Evolutionary conservation across 2,888 invertebrate genomes (phyloP), one percentile per base, ranked within the genome.

Genomic region (Spilosoma lubricipeda): DNA sequence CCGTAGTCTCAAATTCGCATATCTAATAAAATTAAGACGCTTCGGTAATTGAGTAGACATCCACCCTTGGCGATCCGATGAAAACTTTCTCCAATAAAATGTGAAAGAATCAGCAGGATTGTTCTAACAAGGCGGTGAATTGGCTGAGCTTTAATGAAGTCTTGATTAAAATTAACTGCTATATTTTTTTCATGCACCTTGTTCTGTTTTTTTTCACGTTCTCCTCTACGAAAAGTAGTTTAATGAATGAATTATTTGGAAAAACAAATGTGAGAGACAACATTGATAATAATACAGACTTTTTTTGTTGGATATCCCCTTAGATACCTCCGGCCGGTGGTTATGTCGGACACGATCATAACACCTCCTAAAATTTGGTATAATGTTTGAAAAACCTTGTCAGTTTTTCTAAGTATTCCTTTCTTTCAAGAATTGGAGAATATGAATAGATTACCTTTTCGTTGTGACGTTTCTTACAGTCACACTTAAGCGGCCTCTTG

Each of bases 1-100:
- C 87, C 90, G 85, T 86, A 89, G 91, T 90, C 90, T 92, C 89
- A 79, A 88, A n/a, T n/a, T n/a, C n/a, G 91, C 91, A 91, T 91
- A 90, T 84, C 90, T 93, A 93, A 94, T 93, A 91, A 91, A 94
- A 95, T 95, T 95, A 94, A 92, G 91, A 88, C 88, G 87, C 84
- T 87, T 82, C 87, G 80, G 92, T 94, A 94, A 95, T 94, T 92
- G 93, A 94, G 93, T 92, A 92, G 93, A 91, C 89, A 91, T 91
- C 87, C 89, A 90, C 88, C 90, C 88, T 82, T 83, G 80, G 59
- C 69, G 89, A n/a, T n/a, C n/a, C n/a, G n/a, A n/a, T n/a, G n/a
- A 81, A 86, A 88, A 87, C 84, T 87, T 87, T 72, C 72, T 82
- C 77, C 80, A 83, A 85, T 84, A 83, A 80, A 72, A 77, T 78